Evolutionary conservation across 64 coral and sea anemone species (phyloP), one percentile per base, ranked within the genome.

Genomic region (Montipora cactus): DNA sequence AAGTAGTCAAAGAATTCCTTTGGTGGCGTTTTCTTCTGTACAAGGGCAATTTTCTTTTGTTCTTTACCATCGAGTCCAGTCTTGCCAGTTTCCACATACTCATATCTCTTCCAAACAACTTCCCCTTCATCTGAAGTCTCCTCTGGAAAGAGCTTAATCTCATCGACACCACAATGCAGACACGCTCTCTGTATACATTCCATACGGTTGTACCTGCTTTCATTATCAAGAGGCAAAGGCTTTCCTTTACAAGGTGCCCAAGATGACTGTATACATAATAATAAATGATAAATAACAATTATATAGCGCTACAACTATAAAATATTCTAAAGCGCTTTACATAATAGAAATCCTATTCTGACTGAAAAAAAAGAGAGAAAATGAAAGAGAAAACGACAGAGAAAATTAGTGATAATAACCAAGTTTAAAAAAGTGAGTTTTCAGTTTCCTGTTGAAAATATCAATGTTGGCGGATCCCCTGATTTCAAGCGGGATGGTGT

Each of bases 31-130:
- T 92, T 28, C 28, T 28, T 28, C 28, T 4, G 11, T 1, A 94
- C 77, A 15, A 94, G 68, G 52, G 66, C 44, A 44, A 94, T 88
- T 66, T 94, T 94, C 28, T 93, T 93, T 49, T 74, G 81, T 71
- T 94, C 92, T 16, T 88, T 84, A 45, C 89, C 89, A 90, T 90
- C 44, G 10, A 71, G 13, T 4, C 9, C 20, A 79, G 77, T 64
- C 66, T 78, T 79, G 44, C 88, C 74, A 47, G 74, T 90, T 10
- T 50, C 15, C n/a, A 79, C 14, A 66, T 77, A 77, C 50, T 90
- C 75, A 13, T 79, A 79, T 20, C 76, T 15, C 19, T 44, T 78
- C 88, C 88, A 90, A 8, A 53, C 50, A 18, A 77, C 87, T 47
- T 59, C 15, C 5, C 48, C 67, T 5, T 77, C 48, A 7, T 49